Base-by-base conservation (phyloP, 2,888 invertebrate genomes). In the Beris morrisii region DNA sequence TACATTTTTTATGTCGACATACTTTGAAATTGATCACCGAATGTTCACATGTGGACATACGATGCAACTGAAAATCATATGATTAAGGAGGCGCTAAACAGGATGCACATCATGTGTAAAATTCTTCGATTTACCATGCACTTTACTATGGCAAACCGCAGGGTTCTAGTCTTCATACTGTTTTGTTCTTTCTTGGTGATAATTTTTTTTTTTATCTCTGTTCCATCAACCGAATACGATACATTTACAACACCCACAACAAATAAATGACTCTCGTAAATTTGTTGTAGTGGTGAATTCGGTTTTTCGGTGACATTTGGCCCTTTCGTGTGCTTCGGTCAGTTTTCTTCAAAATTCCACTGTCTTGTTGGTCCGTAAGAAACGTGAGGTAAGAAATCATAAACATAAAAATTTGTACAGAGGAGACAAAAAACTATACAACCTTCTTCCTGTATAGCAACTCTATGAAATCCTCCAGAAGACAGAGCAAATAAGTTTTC, bases 91-190 rank as follows among this genome's bases (percentile, higher is more conserved):
- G 66, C 66, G 66, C 66, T 63, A 63, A 67, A 67, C 63, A 67
- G 61, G 66, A 67, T 67, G 54, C 66, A 56, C 63, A 63, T 67
- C 66, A 67, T 67, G 66, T 67, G 66, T 67, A 67, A 67, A 67
- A 67, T 67, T 67, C 58, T 38, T 38, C 9, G 7, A 38, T 38
- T 65, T 38, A 7, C 9, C 65, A 48, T 38, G 38, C 3, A 5
- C 5, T 38, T 65, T 38, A 7, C 9, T 56, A 48, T 38, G 38
- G 38, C 38, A 3, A n/a, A 57, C 48, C 32, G 44, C 28, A 57
- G 56, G 38, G 38, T 9, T 38, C 38, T 38, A 38, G 2, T 38
- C 38, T 38, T 38, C 38, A 38, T 38, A 38, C 38, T 38, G 4
- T 38, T 38, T 38, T 38, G 5, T 38, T 38, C 38, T 38, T 38